Evolutionary conservation across 2,113 vertebrate species (phyloP).

Genomic region (Vidua chalybeata): DNA sequence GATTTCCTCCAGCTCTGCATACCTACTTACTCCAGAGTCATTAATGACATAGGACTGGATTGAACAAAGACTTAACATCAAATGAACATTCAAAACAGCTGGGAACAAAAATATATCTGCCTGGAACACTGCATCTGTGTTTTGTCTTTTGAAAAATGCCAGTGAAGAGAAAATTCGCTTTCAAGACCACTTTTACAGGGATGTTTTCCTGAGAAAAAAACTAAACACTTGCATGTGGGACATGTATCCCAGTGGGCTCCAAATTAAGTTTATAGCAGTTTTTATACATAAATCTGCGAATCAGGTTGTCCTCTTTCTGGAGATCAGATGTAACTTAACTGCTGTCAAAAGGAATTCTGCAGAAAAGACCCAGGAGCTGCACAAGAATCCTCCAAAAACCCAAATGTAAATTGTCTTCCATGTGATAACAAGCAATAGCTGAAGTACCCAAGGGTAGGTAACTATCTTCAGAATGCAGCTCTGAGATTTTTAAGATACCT

Average conservation of each 20-base stretch:
- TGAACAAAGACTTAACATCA: slow-evolving; percentile 57
- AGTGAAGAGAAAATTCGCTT: neutral
- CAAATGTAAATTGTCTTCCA: neutral
- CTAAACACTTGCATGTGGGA: neutral
- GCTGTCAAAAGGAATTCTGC: neutral
- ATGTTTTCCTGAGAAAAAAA: neutral
- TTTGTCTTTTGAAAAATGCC: slow-evolving; percentile 11
- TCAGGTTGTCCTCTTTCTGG: neutral
- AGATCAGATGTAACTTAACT: neutral
- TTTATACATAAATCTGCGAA: neutral
- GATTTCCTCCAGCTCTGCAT: slow-evolving; percentile 60
- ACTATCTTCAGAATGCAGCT: neutral
- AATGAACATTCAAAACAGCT: slow-evolving; percentile 39
- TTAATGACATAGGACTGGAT: slow-evolving; percentile 10
- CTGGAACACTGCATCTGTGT: neutral
- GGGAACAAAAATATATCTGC: slow-evolving; percentile 29
- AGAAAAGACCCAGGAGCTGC: neutral
- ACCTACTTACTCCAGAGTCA: slow-evolving; percentile 50
- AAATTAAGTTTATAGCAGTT: neutral
- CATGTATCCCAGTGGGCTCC: neutral
- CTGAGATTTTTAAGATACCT: neutral
- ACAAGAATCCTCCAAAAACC: neutral
- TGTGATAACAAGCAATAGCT: neutral
- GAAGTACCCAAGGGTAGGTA: neutral
- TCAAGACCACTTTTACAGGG: neutral